Evolutionary conservation across 2,113 vertebrate species (phyloP).

Genomic region (Tursiops truncatus): DNA sequence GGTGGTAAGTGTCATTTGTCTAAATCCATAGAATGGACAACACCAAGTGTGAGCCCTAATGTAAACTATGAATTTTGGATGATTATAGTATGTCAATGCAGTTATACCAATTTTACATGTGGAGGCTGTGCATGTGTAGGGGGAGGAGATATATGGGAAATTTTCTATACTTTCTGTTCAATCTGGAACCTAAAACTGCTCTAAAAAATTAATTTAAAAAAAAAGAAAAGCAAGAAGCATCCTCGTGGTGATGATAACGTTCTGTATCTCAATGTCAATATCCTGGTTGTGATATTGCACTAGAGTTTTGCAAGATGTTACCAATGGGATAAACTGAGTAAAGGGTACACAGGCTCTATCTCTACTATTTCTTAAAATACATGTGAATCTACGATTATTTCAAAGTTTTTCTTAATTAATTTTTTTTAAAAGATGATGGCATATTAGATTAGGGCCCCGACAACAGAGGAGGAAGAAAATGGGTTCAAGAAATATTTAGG

Average conservation of each 20-base stretch:
- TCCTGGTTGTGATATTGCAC: too few relatives aligned
- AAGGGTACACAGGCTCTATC: too few relatives aligned
- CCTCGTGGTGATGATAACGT: neutral
- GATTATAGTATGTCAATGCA: neutral
- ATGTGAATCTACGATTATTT: too few relatives aligned
- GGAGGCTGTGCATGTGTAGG: neutral
- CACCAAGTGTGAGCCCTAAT: neutral
- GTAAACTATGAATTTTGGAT: neutral
- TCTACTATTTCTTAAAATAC: too few relatives aligned
- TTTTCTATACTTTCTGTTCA: neutral
- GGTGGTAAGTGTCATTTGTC: neutral
- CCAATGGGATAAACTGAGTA: neutral
- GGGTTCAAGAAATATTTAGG: too few relatives aligned
- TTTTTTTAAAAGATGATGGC: too few relatives aligned
- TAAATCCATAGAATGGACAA: neutral
- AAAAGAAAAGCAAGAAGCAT: neutral
- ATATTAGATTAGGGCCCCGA: too few relatives aligned
- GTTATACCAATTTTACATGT: neutral
- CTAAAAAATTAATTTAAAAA: neutral
- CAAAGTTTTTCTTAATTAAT: too few relatives aligned
- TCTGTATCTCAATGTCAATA: neutral
- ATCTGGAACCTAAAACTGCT: neutral
- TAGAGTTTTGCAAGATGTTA: neutral
- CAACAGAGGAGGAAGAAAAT: too few relatives aligned
- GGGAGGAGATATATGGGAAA: neutral